Percentiles rank a stretch among this genome's conserved stretches.
Conservation (phyloP, 1,140 invertebrate genomes). For the Lamellibrachia luymesi region DNA sequence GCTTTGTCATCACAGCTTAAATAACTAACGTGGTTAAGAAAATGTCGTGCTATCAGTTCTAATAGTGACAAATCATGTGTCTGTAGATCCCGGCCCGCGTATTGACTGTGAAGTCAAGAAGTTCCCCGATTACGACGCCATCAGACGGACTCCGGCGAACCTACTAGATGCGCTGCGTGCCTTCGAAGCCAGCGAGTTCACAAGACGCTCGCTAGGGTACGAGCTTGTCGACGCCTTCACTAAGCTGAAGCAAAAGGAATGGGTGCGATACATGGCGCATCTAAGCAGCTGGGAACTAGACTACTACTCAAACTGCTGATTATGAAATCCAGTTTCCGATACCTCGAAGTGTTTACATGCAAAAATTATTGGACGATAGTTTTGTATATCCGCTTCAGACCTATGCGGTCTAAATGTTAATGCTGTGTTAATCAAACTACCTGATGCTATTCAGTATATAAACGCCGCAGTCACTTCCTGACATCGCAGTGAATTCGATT, state of each 20-base stretch:
- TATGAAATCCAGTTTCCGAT: background rate
- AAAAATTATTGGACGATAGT: background rate
- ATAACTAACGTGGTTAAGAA: background rate
- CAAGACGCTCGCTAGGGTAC: constrained; percentile 9
- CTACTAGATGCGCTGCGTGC: constrained; percentile 21
- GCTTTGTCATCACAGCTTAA: background rate
- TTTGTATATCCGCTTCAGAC: background rate
- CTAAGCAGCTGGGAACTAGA: constrained; percentile 25
- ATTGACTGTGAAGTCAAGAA: constrained; percentile 15
- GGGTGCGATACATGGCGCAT: constrained; percentile 20
- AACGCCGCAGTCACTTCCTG: too few relatives aligned
- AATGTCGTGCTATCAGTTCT: background rate
- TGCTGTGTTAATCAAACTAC: background rate
- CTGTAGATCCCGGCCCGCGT: constrained; percentile 24
- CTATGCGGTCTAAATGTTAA: background rate
- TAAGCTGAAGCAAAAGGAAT: constrained; percentile 26
- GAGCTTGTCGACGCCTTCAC: constrained; percentile 23
- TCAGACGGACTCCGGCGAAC: constrained; percentile 14
- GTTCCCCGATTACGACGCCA: constrained; percentile 16
- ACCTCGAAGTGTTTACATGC: background rate
- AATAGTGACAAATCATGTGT: background rate
- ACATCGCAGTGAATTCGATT: too few relatives aligned
- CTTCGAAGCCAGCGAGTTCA: constrained; percentile 12
- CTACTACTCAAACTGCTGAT: constrained; percentile 26
- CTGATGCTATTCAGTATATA: background rate